Conservation (phyloP, 2,797 vertebrate species). For the Poecilia picta region DNA sequence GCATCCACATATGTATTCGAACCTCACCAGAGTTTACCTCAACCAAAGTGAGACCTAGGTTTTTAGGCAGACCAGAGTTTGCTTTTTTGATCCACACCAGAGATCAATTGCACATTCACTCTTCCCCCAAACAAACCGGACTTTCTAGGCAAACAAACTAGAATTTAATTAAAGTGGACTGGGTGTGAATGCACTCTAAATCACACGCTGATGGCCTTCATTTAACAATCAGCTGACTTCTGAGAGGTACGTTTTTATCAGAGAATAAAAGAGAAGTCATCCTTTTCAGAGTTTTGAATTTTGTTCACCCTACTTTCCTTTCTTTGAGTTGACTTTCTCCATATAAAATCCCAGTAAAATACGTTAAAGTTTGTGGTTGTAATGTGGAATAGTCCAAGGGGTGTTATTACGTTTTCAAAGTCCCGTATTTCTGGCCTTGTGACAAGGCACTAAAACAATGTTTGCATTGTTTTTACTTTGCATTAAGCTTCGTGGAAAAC, state of each 20-base stretch:
- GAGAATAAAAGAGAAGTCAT: neutral
- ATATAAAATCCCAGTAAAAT: neutral
- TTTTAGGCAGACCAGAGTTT: too few species aligned
- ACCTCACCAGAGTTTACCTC: too few species aligned
- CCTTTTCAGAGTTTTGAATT: neutral
- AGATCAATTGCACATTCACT: too few species aligned
- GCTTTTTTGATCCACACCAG: too few species aligned
- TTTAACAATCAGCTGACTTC: neutral
- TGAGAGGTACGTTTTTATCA: neutral
- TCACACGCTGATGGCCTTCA: too few species aligned
- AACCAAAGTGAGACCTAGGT: too few species aligned
- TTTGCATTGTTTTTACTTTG: constrained; percentile 46
- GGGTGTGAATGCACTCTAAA: too few species aligned
- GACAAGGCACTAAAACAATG: constrained; percentile 47
- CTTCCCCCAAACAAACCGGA: too few species aligned
- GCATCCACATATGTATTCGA: too few species aligned
- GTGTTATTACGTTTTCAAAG: neutral
- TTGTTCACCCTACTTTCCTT: neutral
- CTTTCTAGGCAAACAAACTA: too few species aligned
- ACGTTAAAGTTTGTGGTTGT: neutral
- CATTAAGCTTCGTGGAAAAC: constrained; percentile 49
- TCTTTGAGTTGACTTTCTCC: neutral
- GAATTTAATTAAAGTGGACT: too few species aligned
- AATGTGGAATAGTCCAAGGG: neutral
- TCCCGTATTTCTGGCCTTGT: constrained; percentile 34